These are phyloP conservation scores for Chaenodraco wilsoni DNA, from an alignment of 2,797 vertebrate genomes.

Conservation along the genomic window DNA sequence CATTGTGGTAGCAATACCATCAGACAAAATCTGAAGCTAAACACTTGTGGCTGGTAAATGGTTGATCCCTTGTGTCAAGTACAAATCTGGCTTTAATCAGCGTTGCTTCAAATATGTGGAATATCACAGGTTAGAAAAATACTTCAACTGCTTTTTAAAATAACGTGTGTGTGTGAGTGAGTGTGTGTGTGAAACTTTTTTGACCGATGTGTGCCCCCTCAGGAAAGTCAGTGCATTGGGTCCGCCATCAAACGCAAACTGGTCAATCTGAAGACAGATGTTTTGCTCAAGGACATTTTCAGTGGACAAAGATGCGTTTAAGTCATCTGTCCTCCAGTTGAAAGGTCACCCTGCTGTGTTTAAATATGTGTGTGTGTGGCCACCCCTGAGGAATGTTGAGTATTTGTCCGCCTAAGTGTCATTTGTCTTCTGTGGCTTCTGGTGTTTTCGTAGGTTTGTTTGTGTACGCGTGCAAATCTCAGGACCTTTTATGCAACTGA, in stretches of 20 bases:
- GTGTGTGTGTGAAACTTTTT: neutral
- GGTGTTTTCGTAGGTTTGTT: conserved; percentile 32
- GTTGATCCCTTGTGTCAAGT: too few species aligned
- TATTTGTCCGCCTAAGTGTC: conserved; percentile 11
- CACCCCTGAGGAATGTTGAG: conserved; percentile 38
- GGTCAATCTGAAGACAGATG: conserved; percentile 21
- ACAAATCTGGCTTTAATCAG: too few species aligned
- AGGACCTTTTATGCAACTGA: conserved; percentile 14
- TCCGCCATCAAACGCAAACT: neutral
- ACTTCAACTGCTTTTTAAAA: too few species aligned
- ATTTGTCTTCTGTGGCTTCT: conserved; percentile 12
- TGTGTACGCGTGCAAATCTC: conserved; percentile 46
- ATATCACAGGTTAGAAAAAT: too few species aligned
- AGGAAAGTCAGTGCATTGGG: conserved; percentile 9
- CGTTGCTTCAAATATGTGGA: too few species aligned
- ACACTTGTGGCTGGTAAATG: neutral
- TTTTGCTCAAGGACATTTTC: conserved; percentile 41
- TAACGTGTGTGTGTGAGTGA: too few species aligned
- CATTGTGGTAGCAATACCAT: neutral
- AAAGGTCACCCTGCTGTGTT: conserved; percentile 36
- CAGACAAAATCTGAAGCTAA: neutral
- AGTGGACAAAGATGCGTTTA: conserved; percentile 40
- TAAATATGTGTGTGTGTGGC: conserved; percentile 27
- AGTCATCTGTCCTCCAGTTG: conserved; percentile 5
- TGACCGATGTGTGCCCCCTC: neutral